These are phyloP conservation scores for Anguilla pacifica DNA, from an alignment of 2,797 vertebrate genomes.

Conservation along the genomic window DNA sequence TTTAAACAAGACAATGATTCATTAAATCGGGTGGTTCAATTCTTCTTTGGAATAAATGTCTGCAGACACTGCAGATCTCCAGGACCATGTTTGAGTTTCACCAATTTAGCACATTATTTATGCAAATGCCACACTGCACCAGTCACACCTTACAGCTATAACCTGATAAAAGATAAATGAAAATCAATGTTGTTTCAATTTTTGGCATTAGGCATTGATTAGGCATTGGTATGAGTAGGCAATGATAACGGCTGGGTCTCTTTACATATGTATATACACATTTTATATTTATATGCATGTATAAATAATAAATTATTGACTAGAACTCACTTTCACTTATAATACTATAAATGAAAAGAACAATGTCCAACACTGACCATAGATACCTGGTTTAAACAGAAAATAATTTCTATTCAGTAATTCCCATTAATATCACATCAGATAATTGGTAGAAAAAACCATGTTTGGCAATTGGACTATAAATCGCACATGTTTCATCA, in stretches of 20 bases:
- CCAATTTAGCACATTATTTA: neutral
- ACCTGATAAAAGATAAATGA: neutral
- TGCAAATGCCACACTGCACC: neutral
- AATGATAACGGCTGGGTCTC: neutral
- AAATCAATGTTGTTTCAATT: neutral
- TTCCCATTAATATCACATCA: neutral
- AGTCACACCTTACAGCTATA: neutral
- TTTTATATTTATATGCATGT: no score
- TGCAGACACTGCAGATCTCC: neutral
- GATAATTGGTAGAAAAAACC: neutral
- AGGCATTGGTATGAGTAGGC: neutral
- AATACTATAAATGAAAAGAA: neutral
- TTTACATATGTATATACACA: neutral
- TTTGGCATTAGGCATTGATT: neutral
- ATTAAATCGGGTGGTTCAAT: neutral
- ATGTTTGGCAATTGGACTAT: neutral
- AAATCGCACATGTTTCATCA: neutral
- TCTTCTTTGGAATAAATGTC: neutral
- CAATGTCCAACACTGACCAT: neutral
- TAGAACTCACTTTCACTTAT: neutral
- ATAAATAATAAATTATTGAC: no score
- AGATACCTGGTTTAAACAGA: neutral
- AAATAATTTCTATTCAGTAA: neutral
- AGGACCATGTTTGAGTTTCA: neutral
- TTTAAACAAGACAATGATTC: neutral